Evolutionary conservation across 2,888 invertebrate genomes (phyloP), one percentile per base, ranked within the genome.

Genomic region (Eupsilia transversa): DNA sequence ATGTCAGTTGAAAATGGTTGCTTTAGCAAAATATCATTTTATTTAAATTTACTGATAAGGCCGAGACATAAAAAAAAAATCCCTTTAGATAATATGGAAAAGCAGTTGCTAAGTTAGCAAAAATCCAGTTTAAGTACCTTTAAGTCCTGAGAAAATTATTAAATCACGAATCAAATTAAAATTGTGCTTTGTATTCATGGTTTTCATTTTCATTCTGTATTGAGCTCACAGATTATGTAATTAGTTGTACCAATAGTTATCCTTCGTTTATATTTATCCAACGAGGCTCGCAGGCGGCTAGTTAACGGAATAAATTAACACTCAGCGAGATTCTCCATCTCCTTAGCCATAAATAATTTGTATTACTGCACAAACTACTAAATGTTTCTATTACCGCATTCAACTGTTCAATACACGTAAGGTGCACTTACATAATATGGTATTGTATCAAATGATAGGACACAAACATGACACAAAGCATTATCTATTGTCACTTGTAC

Each of bases 221-320:
- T 70, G 66, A 82, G 49, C 59, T 74, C 43, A 61, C 59, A 74
- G 27, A 72, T 72, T 75, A 56, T 72, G 74, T 67, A 74, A 72
- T 69, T 27, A 56, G 60, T 82, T 70, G 75, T 72, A 75, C 57
- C 57, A 82, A 72, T 68, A 71, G 72, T 71, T 61, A 79, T 71
- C 43, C 64, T 66, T 30, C 76, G 41, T 76, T 68, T 73, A 72
- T 75, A 72, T 82, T 79, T 75, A 67, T 72, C 69, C 35, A 54
- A 35, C 35, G 54, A 77, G 71, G 43, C 73, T 72, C 49, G 52
- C 71, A 69, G 35, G 56, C 74, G 60, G 57, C 54, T 71, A 80
- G 77, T 83, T 74, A 80, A 75, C 74, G 74, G 78, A 84, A 81
- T 74, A 76, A 79, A 79, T 84, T 84, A 81, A 77, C 84, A 84